Base-by-base conservation (phyloP, 37 sponge, comb jelly and placozoan species). In the Theonella swinhoei region DNA sequence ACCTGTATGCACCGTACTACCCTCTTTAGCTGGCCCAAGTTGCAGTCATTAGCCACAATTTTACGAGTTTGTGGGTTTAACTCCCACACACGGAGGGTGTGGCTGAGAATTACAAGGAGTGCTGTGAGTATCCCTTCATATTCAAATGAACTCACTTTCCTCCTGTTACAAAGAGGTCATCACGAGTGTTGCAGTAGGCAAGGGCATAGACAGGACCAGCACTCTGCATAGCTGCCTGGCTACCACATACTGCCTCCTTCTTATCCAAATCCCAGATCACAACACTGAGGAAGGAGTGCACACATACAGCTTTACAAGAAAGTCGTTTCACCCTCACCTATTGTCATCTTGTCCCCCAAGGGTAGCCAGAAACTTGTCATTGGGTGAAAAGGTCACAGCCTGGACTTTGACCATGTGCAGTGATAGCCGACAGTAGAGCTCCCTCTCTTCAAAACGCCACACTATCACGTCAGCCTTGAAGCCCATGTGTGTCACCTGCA, bases 401-500 rank as follows among this genome's bases (percentile, higher is more conserved):
- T 98, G 90, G 1, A 98, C 95, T 58, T 90, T 94, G 32, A 98
- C 99, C 77, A 92, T 91, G 71, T 98, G 99, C 72, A 96, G 83
- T 7, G 92, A 88, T 70, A 98, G 89, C 11, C 93, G 83, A 38
- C 89, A 91, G 67, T 91, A 90, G 2, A 92, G 77, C 20, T 25
- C 42, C 60, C 79, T 60, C 36, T 88, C 88, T 19, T 24, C 34
- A 80, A 94, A 98, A 36, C 80, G 81, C 99, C 99, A 98, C 72
- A 98, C 85, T 80, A 98, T 98, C 14, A 96, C 95, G 62, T 98
- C 99, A 72, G 99, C 99, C 79, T 94, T 96, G 89, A 98, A 98
- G 19, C 99, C 99, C 99, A 98, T 98, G 93, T 94, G 91, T 0
- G 99, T 96, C 9, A 92, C 84, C 54, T 47, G 54, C 54, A 47